These are phyloP conservation scores for Sminthopsis crassicaudata DNA, from an alignment of 2,113 vertebrate species.

Conservation along the genomic window DNA sequence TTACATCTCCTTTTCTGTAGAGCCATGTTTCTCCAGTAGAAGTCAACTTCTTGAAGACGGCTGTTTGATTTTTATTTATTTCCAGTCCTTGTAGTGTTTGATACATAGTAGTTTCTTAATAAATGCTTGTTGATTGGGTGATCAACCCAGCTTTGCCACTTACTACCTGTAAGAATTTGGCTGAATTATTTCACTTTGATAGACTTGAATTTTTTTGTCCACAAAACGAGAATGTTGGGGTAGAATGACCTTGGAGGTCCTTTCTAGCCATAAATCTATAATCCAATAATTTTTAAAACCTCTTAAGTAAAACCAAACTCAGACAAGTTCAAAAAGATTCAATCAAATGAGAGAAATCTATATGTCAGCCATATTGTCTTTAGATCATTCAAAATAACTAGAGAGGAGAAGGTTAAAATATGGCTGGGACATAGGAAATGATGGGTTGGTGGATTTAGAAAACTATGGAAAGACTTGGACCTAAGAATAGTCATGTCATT, in stretches of 20 bases:
- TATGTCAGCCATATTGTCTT: too few relatives aligned
- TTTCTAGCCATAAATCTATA: background rate
- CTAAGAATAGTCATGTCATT: too few relatives aligned
- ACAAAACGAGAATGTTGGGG: background rate
- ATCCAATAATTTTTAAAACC: background rate
- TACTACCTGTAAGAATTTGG: background rate
- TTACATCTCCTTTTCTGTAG: background rate
- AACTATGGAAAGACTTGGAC: too few relatives aligned
- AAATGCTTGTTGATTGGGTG: background rate
- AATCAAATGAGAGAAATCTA: too few relatives aligned
- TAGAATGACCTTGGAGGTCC: background rate
- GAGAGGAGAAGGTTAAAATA: too few relatives aligned
- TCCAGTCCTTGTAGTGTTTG: background rate
- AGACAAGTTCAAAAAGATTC: too few relatives aligned
- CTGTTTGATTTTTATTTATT: background rate
- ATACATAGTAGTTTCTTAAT: background rate
- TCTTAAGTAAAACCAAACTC: background rate
- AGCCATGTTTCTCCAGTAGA: background rate
- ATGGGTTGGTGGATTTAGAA: too few relatives aligned
- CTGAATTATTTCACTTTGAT: background rate
- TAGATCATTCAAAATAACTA: too few relatives aligned
- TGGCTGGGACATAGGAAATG: too few relatives aligned
- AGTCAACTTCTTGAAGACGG: background rate
- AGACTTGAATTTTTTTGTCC: background rate
- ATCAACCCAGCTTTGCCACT: background rate